Percentiles rank a stretch among this genome's conserved stretches.
phyloP scores from a whole-genome alignment of 2,888 invertebrate genomes.

The Caenorhabditis parvicauda region DNA sequence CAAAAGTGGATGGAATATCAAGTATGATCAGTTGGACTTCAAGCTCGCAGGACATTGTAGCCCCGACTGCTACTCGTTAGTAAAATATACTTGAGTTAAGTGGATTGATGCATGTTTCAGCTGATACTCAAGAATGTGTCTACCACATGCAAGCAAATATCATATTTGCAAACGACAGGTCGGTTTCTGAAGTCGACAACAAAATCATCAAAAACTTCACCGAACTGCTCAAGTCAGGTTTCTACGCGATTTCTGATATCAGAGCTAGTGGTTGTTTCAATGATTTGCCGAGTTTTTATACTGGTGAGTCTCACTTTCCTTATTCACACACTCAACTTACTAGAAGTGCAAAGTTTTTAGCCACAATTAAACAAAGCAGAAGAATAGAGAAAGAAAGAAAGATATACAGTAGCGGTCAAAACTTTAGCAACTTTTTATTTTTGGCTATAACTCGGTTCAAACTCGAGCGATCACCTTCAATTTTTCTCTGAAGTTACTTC shows the following conservation, averaged over 20 bases:
- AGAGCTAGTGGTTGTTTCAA: too few species aligned
- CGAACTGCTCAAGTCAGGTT: not conserved
- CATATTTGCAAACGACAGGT: constrained; percentile 9
- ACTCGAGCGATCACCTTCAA: too few species aligned
- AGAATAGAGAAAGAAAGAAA: too few species aligned
- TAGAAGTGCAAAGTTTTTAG: too few species aligned
- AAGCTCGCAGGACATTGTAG: not conserved
- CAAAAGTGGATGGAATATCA: not conserved
- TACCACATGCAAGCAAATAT: constrained; percentile 13
- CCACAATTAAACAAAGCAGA: too few species aligned
- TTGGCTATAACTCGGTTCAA: too few species aligned
- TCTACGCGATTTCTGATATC: constrained; percentile 14
- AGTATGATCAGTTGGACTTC: constrained; percentile 7
- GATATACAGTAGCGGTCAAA: too few species aligned
- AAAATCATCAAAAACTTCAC: too few species aligned
- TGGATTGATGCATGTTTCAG: not conserved
- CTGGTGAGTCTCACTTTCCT: constrained; percentile 1
- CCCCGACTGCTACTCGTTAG: constrained; percentile 8
- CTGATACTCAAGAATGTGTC: not conserved
- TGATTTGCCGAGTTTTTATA: constrained; percentile 6
- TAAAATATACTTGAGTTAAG: not conserved
- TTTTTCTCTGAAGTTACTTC: too few species aligned
- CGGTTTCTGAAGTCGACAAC: not conserved
- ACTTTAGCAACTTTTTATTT: too few species aligned
- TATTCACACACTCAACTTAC: too few species aligned